These are phyloP conservation scores for Petaurus breviceps DNA, from an alignment of 2,113 vertebrate genomes.

Conservation along the genomic window DNA sequence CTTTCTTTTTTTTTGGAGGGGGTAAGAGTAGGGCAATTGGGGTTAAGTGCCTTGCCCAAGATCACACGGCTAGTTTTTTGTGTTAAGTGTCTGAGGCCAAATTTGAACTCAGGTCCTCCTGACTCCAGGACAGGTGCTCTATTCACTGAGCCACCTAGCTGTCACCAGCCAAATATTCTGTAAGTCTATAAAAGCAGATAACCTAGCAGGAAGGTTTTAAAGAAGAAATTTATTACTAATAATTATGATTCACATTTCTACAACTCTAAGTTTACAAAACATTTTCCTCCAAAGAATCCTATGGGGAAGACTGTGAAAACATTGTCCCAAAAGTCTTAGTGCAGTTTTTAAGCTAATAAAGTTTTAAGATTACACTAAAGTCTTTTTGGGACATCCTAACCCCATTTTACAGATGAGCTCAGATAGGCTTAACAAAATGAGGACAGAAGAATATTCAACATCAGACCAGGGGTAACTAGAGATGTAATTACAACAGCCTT, in stretches of 20 bases:
- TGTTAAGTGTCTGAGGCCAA: too few species aligned
- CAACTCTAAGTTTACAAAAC: not conserved
- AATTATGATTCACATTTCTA: not conserved
- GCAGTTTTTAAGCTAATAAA: not conserved
- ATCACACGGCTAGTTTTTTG: too few species aligned
- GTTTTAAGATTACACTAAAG: not conserved
- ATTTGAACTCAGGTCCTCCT: too few species aligned
- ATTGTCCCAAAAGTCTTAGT: not conserved
- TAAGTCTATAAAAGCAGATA: not conserved
- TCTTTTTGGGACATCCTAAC: not conserved
- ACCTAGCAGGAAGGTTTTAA: not conserved
- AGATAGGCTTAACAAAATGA: not conserved
- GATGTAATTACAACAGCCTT: not conserved
- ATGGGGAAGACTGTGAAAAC: not conserved
- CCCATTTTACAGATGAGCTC: not conserved
- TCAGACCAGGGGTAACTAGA: not conserved
- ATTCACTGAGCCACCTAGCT: too few species aligned
- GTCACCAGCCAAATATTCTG: not conserved
- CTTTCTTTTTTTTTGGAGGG: not conserved
- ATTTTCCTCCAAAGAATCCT: not conserved
- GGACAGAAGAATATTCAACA: not conserved
- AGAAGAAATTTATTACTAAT: not conserved
- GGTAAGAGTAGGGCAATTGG: too few species aligned
- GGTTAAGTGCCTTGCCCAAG: too few species aligned
- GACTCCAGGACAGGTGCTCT: too few species aligned